Evolutionary conservation across 2,797 vertebrate genomes (phyloP).

Genomic region (Periophthalmus magnuspinnatus): DNA sequence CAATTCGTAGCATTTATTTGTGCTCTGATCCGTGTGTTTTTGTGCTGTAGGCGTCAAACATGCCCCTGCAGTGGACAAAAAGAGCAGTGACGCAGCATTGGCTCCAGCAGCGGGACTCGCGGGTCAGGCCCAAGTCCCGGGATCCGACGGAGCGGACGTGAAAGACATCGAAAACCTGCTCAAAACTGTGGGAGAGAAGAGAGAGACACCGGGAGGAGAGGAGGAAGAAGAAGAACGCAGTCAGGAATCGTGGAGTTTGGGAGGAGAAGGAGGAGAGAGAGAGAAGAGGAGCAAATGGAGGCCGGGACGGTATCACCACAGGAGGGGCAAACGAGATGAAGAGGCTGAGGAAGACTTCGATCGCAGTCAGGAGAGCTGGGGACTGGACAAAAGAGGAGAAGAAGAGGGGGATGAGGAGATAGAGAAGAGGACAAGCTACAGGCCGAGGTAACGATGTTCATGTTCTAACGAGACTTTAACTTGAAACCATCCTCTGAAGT

Average conservation of each 20-base stretch:
- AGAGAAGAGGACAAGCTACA: slow-evolving; percentile 63
- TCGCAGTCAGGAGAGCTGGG: slow-evolving; percentile 69
- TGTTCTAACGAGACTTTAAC: too few relatives aligned
- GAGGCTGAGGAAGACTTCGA: slow-evolving; percentile 59
- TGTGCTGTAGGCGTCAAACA: slow-evolving; percentile 75
- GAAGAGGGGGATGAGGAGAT: slow-evolving; percentile 56
- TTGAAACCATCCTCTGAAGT: too few relatives aligned
- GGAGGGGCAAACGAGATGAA: slow-evolving; percentile 55
- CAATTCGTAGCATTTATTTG: background rate
- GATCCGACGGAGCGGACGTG: slow-evolving; percentile 50
- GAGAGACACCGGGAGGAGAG: slow-evolving; percentile 56
- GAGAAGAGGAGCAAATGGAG: slow-evolving; percentile 59
- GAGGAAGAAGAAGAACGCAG: slow-evolving; percentile 72
- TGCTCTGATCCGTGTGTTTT: background rate
- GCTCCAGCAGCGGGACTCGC: slow-evolving; percentile 43
- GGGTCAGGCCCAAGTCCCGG: slow-evolving; percentile 34
- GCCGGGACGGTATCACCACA: slow-evolving; percentile 59
- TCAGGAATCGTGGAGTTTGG: slow-evolving; percentile 73
- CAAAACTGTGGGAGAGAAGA: slow-evolving; percentile 66
- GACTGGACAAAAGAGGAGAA: slow-evolving; percentile 38
- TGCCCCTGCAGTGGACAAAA: slow-evolving; percentile 67
- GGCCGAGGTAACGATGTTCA: slow-evolving; percentile 47
- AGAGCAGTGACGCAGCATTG: slow-evolving; percentile 55
- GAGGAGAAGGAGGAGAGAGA: slow-evolving; percentile 54
- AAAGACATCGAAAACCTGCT: slow-evolving; percentile 65